Evolutionary conservation across 1,140 invertebrate genomes (phyloP).

Genomic region (Onthophagus taurus): DNA sequence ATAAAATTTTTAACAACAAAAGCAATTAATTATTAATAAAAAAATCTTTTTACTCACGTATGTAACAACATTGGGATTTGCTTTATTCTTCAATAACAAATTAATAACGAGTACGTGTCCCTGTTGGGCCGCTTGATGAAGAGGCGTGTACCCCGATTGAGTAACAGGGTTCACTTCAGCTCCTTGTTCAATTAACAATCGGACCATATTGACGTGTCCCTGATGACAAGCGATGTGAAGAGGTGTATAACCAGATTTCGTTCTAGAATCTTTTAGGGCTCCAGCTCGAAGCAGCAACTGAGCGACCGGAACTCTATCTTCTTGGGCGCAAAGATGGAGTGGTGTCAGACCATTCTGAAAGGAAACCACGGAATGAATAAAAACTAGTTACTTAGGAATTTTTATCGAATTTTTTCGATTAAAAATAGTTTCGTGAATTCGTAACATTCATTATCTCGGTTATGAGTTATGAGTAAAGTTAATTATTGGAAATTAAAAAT

Average conservation of each 20-base stretch:
- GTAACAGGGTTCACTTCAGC: conserved; percentile 61
- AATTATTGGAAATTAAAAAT: no score
- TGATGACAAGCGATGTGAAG: conserved; percentile 95
- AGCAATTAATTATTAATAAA: not conserved
- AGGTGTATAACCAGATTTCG: conserved; percentile 93
- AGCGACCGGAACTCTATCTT: conserved; percentile 84
- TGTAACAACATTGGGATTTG: conserved; percentile 88
- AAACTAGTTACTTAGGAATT: no score
- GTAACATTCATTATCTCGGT: no score
- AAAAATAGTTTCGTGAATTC: no score
- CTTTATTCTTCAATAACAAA: conserved; percentile 86
- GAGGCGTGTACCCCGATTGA: conserved; percentile 88
- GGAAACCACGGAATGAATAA: no score
- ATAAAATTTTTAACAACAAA: not conserved
- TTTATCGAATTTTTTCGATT: no score
- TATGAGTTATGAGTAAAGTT: no score
- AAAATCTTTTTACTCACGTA: conserved; percentile 58
- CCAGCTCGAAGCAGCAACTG: conserved; percentile 71
- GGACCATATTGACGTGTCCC: conserved; percentile 91
- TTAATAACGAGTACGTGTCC: conserved; percentile 94
- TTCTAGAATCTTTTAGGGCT: conserved; percentile 70
- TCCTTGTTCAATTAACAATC: conserved; percentile 78
- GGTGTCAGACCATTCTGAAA: conserved; percentile 73
- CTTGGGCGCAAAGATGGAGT: conserved; percentile 84
- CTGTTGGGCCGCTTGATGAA: conserved; percentile 97